phyloP scores from a whole-genome alignment of 1,140 invertebrate species.

The Pseudachorutes palmiensis region DNA sequence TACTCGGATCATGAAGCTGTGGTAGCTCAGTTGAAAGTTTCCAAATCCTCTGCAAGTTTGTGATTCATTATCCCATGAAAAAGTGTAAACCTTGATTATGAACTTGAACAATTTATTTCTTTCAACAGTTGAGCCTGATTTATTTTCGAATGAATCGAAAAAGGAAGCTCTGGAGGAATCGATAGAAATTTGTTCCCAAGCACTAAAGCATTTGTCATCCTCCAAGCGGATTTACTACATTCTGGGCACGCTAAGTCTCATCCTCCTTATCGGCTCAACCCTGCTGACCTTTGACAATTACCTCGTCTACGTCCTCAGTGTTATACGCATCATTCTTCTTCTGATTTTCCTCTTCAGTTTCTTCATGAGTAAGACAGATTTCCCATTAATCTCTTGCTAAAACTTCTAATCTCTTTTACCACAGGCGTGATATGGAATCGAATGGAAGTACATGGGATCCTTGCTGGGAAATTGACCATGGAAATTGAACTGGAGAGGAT shows the following conservation, averaged over 20 bases:
- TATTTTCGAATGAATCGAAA: not conserved
- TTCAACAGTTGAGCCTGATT: slow-evolving; percentile 1
- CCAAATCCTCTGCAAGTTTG: not conserved
- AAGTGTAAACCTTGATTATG: not conserved
- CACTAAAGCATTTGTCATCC: slow-evolving; percentile 23
- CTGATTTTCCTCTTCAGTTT: not conserved
- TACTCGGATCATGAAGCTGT: slow-evolving; percentile 91
- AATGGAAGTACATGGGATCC: slow-evolving; percentile 65
- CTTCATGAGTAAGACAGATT: slow-evolving; percentile 13
- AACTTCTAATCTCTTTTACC: not conserved
- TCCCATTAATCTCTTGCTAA: not conserved
- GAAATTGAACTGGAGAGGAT: slow-evolving; percentile 42
- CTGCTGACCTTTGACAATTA: not conserved
- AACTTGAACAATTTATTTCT: not conserved
- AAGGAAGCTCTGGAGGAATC: slow-evolving; percentile 31
- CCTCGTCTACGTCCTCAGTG: not conserved
- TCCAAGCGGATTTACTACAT: slow-evolving; percentile 26
- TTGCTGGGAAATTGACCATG: slow-evolving; percentile 58
- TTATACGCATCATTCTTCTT: not conserved
- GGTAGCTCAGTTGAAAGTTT: slow-evolving; percentile 52
- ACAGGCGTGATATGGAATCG: slow-evolving; percentile 45
- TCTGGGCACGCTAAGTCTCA: slow-evolving; percentile 15
- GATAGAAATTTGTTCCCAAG: slow-evolving; percentile 30
- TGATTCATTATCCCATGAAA: not conserved
- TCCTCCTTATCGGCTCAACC: slow-evolving; percentile 7